Base-by-base conservation (phyloP, 2,888 invertebrate genomes). In the Carcina quercana region DNA sequence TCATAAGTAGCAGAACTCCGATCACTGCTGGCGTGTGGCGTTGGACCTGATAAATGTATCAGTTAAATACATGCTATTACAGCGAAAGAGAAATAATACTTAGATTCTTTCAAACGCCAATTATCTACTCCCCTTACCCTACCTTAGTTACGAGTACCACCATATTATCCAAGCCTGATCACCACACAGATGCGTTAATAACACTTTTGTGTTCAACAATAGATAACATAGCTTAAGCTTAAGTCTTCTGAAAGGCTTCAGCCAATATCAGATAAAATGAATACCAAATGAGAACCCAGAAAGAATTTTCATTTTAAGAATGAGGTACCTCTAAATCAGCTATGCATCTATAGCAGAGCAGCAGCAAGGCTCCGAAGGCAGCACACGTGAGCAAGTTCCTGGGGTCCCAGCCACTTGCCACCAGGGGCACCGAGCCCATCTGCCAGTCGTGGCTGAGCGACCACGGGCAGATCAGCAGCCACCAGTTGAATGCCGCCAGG, bases 381-480 rank as follows among this genome's bases (percentile, higher is more conserved):
- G 89, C 85, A 49, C 89, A 87, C 1, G 94, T 91, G 35, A 91
- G 87, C 32, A 93, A 61, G 68, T 94, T 94, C 48, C 94, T 82
- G 3, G 85, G 83, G 63, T 94, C 94, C 53, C 86, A 86, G 10
- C 89, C 67, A 24, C 88, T 87, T 25, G 90, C 88, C 45, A 94
- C 87, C 42, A 94, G 76, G n/a, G 93, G 92, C 42, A 94, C 89
- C 7, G 93, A 93, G 3, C 92, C 92, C 89, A 93, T 91, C 74
- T 94, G 93, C 94, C 94, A 94, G 67, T 94, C 94, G 62, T 94
- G 94, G 48, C 92, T 91, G 30, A 94, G 80, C 0, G 87, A 87
- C 50, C 87, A 86, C 1, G 94, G 94, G 45, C 90, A 91, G 22
- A 94, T 71, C 8, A 94, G 74, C 37, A 94, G 70, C 91, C 92